Base-by-base conservation (phyloP, 2,888 invertebrate species). In the Nudaria mundana region DNA sequence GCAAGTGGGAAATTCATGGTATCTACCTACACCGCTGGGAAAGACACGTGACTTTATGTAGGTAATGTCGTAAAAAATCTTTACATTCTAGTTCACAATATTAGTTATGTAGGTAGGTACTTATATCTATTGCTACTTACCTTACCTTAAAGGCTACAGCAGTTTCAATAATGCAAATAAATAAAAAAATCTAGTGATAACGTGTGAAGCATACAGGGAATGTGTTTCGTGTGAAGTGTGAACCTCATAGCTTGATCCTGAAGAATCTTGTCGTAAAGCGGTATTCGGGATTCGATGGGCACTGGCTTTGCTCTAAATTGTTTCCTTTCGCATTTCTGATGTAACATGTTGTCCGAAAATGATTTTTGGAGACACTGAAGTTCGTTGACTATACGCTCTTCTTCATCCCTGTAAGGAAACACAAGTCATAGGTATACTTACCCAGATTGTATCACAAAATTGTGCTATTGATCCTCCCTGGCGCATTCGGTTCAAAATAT, bases 201-300 rank as follows among this genome's bases (percentile, higher is more conserved):
- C n/a, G n/a, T n/a, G n/a, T n/a, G 34, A 75, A 77, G 76, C 77
- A 63, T 75, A 75, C 73, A 63, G 63, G 44, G 48, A 56, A 47
- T 37, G 16, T 33, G 47, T 47, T 55, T n/a, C 56, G 56, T 55
- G 63, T 52, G 56, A 40, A 45, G 46, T 53, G 52, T 55, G 47
- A 76, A 93, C 94, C 93, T 92, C 85, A 91, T 91, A 66, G 94
- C 93, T 74, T 93, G 93, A 46, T 93, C 93, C 49, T 91, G 92
- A 61, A 94, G 81, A 47, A 94, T 91, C 82, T 93, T 93, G 63
- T 94, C 92, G 58, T 93, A 94, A 10, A 94, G 83, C 0, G 93
- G 93, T 44, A 94, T 91, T 56, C 92, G 90, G 0, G 94, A 93
- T 53, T 93, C 92, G 24, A 94, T 90, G 0, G 94, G 94, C 40